Evolutionary conservation across 2,113 vertebrate species (phyloP).

Genomic region (Pachyramphus minor): DNA sequence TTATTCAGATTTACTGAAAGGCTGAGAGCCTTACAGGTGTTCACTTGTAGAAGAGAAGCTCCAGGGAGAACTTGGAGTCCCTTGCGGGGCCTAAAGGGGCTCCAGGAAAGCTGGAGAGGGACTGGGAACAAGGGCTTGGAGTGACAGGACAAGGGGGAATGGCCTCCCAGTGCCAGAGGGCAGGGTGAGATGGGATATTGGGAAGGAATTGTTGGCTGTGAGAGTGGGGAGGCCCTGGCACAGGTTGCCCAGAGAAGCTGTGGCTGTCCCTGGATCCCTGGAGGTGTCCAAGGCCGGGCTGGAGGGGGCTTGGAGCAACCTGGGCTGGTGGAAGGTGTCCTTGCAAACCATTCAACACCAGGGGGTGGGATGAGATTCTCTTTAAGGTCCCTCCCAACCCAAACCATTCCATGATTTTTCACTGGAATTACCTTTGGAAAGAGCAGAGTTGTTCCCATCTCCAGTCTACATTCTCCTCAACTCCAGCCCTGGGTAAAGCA

Average conservation of each 20-base stretch:
- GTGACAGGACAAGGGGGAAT: background rate
- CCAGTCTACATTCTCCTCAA: background rate
- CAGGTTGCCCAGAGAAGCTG: background rate
- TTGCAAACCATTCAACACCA: too few relatives aligned
- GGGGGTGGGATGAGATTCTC: too few relatives aligned
- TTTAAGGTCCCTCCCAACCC: background rate
- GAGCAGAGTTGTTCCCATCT: background rate
- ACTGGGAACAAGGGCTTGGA: fast-evolving
- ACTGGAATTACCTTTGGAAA: background rate
- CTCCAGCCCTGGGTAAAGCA: background rate
- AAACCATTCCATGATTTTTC: background rate
- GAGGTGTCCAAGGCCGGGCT: background rate
- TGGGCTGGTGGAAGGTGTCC: background rate
- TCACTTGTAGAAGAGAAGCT: background rate
- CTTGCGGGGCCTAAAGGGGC: fast-evolving
- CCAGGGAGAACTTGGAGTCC: fast-evolving
- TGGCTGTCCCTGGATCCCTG: background rate
- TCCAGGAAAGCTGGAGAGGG: background rate
- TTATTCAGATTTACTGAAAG: background rate
- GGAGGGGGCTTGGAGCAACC: background rate
- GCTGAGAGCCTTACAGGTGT: background rate
- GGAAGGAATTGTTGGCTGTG: fast-evolving
- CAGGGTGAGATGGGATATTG: fast-evolving
- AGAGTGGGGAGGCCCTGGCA: background rate
- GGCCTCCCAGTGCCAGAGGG: background rate